Conservation (phyloP, 1,140 invertebrate genomes). For the Wiebesia pumilae region DNA sequence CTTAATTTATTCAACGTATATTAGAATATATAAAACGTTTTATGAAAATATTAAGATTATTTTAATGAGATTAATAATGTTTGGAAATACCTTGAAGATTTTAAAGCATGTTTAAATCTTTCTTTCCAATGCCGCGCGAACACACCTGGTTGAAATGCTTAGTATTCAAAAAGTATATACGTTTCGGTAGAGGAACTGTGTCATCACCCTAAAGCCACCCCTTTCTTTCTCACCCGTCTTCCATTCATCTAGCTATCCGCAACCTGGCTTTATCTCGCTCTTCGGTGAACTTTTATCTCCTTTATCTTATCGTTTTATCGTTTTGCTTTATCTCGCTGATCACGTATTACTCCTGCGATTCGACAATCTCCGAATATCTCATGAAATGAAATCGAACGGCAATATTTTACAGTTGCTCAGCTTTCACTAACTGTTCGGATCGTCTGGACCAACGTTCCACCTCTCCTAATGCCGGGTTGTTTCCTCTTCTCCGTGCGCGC, state of each 20-base stretch:
- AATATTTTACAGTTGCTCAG: neutral
- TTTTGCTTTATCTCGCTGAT: neutral
- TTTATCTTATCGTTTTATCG: neutral
- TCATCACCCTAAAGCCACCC: neutral
- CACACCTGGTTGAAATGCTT: neutral
- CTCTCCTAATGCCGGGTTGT: neutral
- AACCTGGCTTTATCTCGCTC: neutral
- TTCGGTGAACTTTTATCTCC: neutral
- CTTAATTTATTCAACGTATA: too few species aligned
- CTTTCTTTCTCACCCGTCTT: neutral
- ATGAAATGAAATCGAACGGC: neutral
- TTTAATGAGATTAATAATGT: neutral
- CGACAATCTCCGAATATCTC: neutral
- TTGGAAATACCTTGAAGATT: neutral
- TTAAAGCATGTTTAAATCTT: neutral
- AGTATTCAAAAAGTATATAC: neutral
- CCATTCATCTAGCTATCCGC: neutral
- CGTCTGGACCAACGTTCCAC: neutral
- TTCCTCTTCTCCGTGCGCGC: slow-evolving; percentile 38
- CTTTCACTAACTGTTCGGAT: neutral
- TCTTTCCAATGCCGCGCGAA: neutral
- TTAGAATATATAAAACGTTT: too few species aligned
- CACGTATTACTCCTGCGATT: neutral
- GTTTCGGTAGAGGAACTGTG: neutral
- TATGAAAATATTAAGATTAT: too few species aligned